Evolutionary conservation across 2,888 invertebrate genomes (phyloP).

Genomic region (Dryobota labecula): DNA sequence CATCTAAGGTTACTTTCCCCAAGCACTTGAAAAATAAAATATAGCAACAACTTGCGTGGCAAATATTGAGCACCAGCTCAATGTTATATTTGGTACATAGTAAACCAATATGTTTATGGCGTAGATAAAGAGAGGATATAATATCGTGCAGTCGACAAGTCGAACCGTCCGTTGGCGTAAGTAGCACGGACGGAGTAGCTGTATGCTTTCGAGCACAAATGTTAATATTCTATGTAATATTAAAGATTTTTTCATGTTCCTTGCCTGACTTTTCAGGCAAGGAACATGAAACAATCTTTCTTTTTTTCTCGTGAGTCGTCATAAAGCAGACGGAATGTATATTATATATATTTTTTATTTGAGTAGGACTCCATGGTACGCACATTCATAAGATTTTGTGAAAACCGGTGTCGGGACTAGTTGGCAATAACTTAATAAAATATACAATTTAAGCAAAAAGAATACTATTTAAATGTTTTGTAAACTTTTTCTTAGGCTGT

Average conservation of each 20-base stretch:
- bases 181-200: constrained; percentile 35
- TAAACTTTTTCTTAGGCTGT: constrained; percentile 47
- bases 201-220: constrained; percentile 43
- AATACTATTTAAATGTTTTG: constrained; percentile 24
- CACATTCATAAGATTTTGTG: background rate
- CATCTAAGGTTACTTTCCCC: constrained; percentile 1
- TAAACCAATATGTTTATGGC: constrained; percentile 63
- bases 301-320: background rate
- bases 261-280: too few relatives aligned
- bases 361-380: background rate
- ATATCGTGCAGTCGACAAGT: constrained; percentile 58
- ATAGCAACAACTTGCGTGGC: constrained; percentile 6
- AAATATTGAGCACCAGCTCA: constrained; percentile 47
- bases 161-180: constrained; percentile 48
- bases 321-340: background rate
- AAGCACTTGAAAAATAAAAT: constrained; percentile 38
- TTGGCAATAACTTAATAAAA: background rate
- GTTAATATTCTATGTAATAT: constrained; percentile 43
- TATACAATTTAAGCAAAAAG: constrained; percentile 1
- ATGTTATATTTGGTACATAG: constrained; percentile 49
- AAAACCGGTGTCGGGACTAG: background rate
- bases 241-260: constrained; percentile 34
- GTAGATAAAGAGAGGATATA: constrained; percentile 57
- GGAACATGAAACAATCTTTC: too few relatives aligned
- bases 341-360: background rate